Evolutionary conservation across 2,888 invertebrate genomes (phyloP), one percentile per base, ranked within the genome.

Genomic region (Ichneumon xanthorius): DNA sequence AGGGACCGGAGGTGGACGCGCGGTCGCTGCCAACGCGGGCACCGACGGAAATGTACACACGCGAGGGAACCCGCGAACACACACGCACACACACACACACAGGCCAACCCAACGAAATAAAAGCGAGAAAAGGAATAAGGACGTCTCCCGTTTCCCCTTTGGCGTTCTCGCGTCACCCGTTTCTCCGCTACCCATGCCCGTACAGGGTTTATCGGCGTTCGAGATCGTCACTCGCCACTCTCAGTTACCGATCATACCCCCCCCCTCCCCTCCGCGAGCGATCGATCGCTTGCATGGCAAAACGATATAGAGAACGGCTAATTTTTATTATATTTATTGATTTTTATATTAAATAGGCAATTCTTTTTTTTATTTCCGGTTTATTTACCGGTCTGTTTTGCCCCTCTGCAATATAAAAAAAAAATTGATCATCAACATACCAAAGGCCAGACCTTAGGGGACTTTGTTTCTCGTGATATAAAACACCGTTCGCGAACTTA

Each of bases 171-270:
- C 75, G 72, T 86, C 80, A 77, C 68, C 68, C 82, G 53, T 65
- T 73, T 73, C 70, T 73, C 68, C 58, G n/a, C 33, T 33, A 63
- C 63, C 61, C 72, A 84, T 86, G 76, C 79, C 86, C 86, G 86
- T 84, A 86, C 79, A 68, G 40, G 86, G 80, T 80, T 86, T 86
- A 86, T 86, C 84, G 86, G 70, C 73, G 79, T 82, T 84, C 68
- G 73, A 72, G 80, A 86, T 86, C 86, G 86, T 86, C 70, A 77
- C 58, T 79, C 77, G 75, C 76, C 72, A 65, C 72, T 72, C 75
- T 68, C 71, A 67, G 50, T 45, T 22, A 77, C 53, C 63, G 77
- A 77, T 53, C 53, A 37, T 65, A 53, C 16, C 16, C 40, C 58
- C 30, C 6, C 58, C n/a, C 30, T 11, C 6, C 48, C 7, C 30